These are phyloP conservation scores for Scaeva pyrastri DNA, from an alignment of 2,888 invertebrate species.

Conservation along the genomic window DNA sequence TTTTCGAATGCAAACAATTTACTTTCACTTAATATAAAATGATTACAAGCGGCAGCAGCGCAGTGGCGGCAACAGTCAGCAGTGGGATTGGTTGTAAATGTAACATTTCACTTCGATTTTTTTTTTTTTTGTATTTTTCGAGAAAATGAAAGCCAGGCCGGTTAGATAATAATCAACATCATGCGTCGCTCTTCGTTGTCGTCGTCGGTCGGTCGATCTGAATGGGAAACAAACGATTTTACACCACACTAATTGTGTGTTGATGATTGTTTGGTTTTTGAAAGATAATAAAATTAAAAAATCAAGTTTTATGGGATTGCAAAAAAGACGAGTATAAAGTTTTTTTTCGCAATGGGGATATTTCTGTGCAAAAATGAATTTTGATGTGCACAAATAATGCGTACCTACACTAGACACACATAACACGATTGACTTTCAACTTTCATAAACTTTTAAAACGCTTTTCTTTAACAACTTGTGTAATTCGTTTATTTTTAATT, in stretches of 20 bases:
- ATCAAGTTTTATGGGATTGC: conserved; percentile 30
- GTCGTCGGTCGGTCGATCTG: conserved; percentile 16
- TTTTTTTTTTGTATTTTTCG: neutral
- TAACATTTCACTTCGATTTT: conserved; percentile 65
- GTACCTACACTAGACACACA: neutral
- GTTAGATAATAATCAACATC: conserved; percentile 66
- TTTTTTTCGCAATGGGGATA: neutral
- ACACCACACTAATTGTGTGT: conserved; percentile 46
- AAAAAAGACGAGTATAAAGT: neutral
- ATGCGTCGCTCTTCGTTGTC: neutral
- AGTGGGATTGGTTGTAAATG: conserved; percentile 48
- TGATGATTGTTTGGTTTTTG: conserved; percentile 11
- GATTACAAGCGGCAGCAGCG: conserved; percentile 34
- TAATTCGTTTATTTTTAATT: no score
- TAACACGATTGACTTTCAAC: conserved; percentile 5
- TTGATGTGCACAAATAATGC: neutral
- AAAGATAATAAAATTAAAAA: conserved; percentile 38
- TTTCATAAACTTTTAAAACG: neutral
- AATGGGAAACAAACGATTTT: conserved; percentile 62
- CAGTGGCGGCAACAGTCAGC: neutral
- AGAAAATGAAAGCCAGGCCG: conserved; percentile 53
- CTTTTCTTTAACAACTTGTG: no score
- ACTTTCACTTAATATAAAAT: conserved; percentile 68
- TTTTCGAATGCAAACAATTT: conserved; percentile 61
- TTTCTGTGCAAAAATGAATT: conserved; percentile 10